Evolutionary conservation across 2,113 vertebrate genomes (phyloP).

Genomic region (Peucedramus taeniatus): DNA sequence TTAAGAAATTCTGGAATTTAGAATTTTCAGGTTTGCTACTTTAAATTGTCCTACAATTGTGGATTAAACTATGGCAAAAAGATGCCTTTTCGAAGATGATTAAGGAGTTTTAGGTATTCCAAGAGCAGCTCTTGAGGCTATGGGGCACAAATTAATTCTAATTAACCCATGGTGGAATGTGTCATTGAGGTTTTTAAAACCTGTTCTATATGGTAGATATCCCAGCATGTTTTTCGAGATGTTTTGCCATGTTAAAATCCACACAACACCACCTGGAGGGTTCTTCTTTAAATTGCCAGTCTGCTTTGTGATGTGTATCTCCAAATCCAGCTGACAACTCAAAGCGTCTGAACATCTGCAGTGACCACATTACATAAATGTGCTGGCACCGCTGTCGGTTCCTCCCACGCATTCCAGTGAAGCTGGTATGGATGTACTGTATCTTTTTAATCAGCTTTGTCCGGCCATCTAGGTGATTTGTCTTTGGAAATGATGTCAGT

Average conservation of each 20-base stretch:
- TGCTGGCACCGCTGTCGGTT: not conserved
- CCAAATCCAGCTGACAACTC: slow-evolving; percentile 16
- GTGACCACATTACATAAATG: slow-evolving; percentile 37
- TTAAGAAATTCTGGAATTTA: not conserved
- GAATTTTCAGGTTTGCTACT: not conserved
- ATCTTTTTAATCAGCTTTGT: slow-evolving; percentile 33
- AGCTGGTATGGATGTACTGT: not conserved
- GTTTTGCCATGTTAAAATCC: not conserved
- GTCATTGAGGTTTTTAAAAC: slow-evolving; percentile 20
- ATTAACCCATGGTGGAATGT: slow-evolving; percentile 1
- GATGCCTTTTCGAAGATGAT: not conserved
- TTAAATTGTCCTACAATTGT: not conserved
- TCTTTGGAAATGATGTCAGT: not conserved
- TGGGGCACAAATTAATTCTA: not conserved
- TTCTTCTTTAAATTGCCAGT: slow-evolving; percentile 5
- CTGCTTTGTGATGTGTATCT: slow-evolving; percentile 39
- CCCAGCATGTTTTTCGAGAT: not conserved
- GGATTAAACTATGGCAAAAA: not conserved
- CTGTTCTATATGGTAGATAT: slow-evolving; percentile 1
- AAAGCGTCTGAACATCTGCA: slow-evolving; percentile 34
- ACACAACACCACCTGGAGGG: slow-evolving; percentile 14
- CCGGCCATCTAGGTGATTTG: slow-evolving; percentile 6
- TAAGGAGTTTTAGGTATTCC: not conserved
- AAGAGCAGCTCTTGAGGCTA: not conserved
- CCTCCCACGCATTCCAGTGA: slow-evolving; percentile 17